Evolutionary conservation across 2,888 invertebrate genomes (phyloP).

Genomic region (Entomobrya multifasciata): DNA sequence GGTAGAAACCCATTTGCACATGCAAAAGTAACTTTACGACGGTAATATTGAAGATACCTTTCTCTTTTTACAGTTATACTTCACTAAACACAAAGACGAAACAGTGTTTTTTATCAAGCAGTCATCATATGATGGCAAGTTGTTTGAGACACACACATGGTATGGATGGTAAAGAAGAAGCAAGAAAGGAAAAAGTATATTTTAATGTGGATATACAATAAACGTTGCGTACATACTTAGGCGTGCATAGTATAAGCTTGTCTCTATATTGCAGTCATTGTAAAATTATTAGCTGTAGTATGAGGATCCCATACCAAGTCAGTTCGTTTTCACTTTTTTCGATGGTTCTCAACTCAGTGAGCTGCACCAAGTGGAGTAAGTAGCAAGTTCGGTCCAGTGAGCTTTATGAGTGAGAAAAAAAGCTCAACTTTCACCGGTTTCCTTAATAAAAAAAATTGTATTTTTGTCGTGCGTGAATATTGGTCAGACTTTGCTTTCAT

Average conservation of each 20-base stretch:
- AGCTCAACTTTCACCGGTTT: conserved; percentile 24
- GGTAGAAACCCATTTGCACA: conserved; percentile 20
- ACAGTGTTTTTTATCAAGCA: background rate
- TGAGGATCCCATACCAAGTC: background rate
- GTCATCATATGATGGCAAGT: conserved; percentile 7
- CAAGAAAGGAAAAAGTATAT: background rate
- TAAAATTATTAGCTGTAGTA: conserved; percentile 23
- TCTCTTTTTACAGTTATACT: conserved; percentile 17
- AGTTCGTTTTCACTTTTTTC: conserved; percentile 6
- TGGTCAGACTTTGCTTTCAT: background rate
- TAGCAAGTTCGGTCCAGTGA: conserved; percentile 27
- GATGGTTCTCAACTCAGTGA: conserved; percentile 37
- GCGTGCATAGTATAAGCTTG: background rate
- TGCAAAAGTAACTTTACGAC: conserved; percentile 45
- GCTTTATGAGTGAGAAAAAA: background rate
- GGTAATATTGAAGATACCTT: conserved; percentile 44
- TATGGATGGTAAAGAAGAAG: background rate
- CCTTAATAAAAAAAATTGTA: background rate
- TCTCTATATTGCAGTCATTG: conserved; percentile 20
- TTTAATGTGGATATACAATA: no score
- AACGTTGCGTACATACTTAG: background rate
- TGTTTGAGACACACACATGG: conserved; percentile 9
- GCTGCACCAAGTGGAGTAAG: conserved; percentile 9
- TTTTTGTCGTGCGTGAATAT: conserved; percentile 30
- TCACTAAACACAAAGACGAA: conserved; percentile 8